phyloP scores from a whole-genome alignment of 2,797 vertebrate genomes.

The Micrastur ruficollis region DNA sequence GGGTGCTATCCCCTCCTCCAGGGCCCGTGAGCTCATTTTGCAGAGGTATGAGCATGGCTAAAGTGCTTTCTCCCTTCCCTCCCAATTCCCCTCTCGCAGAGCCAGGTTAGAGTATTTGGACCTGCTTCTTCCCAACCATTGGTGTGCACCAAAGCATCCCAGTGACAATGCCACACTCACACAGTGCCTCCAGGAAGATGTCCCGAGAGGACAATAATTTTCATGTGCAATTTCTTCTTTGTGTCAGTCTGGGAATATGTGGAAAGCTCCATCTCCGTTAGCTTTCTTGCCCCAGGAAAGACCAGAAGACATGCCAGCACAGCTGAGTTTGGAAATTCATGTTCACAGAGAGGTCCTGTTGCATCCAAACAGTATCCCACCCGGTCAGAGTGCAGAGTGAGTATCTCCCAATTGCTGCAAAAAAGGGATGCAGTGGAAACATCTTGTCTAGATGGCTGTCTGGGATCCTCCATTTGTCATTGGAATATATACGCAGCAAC shows the following conservation, averaged over 20 bases:
- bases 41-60: neutral
- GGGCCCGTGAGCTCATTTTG: neutral
- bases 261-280: neutral
- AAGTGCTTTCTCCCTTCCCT: neutral
- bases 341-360: neutral
- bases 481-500: neutral
- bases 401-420: neutral
- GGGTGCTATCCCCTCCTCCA: neutral
- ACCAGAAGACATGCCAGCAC: neutral
- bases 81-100: neutral
- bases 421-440: neutral
- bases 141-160: neutral
- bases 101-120: neutral
- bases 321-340: neutral
- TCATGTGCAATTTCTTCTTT: neutral
- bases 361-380: neutral
- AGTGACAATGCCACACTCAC: neutral
- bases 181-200: neutral
- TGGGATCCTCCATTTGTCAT: neutral
- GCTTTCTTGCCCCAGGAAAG: neutral
- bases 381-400: neutral
- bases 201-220: neutral
- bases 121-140: neutral
- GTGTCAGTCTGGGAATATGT: neutral
- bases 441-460: neutral